Evolutionary conservation across 2,888 invertebrate genomes (phyloP), one percentile per base, ranked within the genome.

Genomic region (Ferrisia virgata): DNA sequence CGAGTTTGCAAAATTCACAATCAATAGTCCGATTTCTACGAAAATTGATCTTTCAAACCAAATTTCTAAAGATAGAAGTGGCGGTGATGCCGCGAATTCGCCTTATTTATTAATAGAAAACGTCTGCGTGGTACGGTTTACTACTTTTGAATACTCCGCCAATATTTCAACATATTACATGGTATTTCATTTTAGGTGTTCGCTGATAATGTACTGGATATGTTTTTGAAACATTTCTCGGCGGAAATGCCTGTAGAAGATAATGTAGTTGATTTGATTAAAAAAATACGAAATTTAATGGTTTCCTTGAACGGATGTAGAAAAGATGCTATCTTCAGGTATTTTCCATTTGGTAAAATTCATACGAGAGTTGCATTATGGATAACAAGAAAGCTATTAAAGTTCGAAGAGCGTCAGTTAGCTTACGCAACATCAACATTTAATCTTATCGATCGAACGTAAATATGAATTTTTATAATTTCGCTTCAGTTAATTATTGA

Each of bases 1-100:
- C 0, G 91, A 91, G 0, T 89, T 93, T 39, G 39, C 83, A 15
- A 83, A 76, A 72, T 83, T 22, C 25, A 31, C 83, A 43, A 83
- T 83, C 18, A 43, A 40, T 4, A 69, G 83, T 47, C 43, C 83
- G 5, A 31, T 28, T 28, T 1, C n/a, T 72, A 1, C 28, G 33
- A 31, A 33, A 1, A n/a, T 15, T 33, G 18, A 33, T 76, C 72
- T 76, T 18, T 76, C 72, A 3, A 76, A 22, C 2, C 18, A 5
- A 36, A 18, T 11, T 18, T 18, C 18, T 25, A 15, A 36, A 36
- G 18, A 18, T 33, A 36, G 15, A 33, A 36, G 72, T 11, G 36
- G 13, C 72, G 72, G 72, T 18, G 72, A 76, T 76, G 72, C 36
- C 22, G n/a, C 72, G 15, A 76, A 64, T 28, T 64, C 53, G 8